These are phyloP conservation scores for Telmatherina bonti DNA, from an alignment of 2,797 vertebrate genomes.

Conservation along the genomic window DNA sequence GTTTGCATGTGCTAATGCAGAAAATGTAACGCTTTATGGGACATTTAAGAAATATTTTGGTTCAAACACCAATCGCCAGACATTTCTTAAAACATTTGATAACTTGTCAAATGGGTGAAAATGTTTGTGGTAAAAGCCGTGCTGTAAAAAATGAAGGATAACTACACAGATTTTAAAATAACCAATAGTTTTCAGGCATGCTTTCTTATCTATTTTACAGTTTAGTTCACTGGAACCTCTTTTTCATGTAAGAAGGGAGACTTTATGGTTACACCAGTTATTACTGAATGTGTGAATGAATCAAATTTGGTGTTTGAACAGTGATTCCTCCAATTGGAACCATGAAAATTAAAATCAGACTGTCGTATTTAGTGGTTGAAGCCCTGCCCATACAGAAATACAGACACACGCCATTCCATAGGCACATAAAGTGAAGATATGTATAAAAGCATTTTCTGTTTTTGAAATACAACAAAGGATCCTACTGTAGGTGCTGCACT, in stretches of 20 bases:
- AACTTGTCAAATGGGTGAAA: neutral
- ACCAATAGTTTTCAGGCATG: neutral
- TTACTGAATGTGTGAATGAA: neutral
- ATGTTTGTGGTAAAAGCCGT: neutral
- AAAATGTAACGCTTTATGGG: constrained; percentile 36
- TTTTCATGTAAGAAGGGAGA: constrained; percentile 2
- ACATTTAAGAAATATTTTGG: constrained; percentile 15
- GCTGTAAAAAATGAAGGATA: neutral
- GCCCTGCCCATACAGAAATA: constrained; percentile 8
- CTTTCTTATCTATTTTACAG: constrained; percentile 1
- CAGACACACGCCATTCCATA: constrained; percentile 7
- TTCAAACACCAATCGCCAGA: neutral
- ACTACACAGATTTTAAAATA: neutral
- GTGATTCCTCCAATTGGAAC: neutral
- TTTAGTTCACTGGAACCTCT: constrained; percentile 25
- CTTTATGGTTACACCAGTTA: neutral
- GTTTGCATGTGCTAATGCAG: constrained; percentile 82
- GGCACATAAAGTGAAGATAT: neutral
- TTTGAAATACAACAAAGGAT: constrained; percentile 38
- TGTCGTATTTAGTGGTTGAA: constrained; percentile 4
- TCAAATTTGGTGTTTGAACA: constrained; percentile 15
- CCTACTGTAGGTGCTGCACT: constrained; percentile 23
- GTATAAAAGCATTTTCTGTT: constrained; percentile 26
- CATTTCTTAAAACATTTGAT: neutral
- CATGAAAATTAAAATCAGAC: constrained; percentile 8